Percentiles rank a stretch among this genome's conserved stretches.
These are phyloP conservation scores for Emydoidea blandingii DNA, from an alignment of 2,797 vertebrate species.

Conservation along the genomic window DNA sequence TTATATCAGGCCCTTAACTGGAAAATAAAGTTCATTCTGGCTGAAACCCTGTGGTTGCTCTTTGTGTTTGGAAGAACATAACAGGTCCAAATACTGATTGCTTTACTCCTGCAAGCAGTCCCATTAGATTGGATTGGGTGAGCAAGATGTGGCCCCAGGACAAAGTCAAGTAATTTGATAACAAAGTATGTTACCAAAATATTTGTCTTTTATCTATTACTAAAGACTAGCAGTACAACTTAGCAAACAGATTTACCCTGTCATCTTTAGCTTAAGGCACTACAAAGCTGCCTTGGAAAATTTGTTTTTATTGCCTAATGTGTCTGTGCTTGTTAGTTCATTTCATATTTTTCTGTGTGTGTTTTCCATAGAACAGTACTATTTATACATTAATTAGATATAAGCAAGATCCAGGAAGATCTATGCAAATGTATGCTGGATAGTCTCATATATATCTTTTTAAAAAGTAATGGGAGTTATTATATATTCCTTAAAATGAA, in stretches of 20 bases:
- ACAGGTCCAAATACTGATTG: background rate
- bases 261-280: background rate
- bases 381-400: background rate
- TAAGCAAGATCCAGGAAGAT: background rate
- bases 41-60: background rate
- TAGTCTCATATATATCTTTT: background rate
- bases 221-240: background rate
- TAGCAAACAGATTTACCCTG: background rate
- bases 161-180: background rate
- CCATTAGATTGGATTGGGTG: background rate
- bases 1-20: background rate
- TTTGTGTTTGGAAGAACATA: background rate
- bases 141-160: background rate
- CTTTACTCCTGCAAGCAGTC: background rate
- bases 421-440: background rate
- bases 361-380: background rate
- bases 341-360: background rate
- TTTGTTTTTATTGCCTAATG: background rate
- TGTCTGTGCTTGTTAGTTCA: background rate
- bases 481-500: background rate
- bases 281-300: background rate
- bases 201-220: background rate
- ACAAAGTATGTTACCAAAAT: background rate
- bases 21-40: background rate
- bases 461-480: background rate